These are phyloP conservation scores for Stenolophus ochropezus DNA, from an alignment of 2,888 invertebrate species.

Conservation along the genomic window DNA sequence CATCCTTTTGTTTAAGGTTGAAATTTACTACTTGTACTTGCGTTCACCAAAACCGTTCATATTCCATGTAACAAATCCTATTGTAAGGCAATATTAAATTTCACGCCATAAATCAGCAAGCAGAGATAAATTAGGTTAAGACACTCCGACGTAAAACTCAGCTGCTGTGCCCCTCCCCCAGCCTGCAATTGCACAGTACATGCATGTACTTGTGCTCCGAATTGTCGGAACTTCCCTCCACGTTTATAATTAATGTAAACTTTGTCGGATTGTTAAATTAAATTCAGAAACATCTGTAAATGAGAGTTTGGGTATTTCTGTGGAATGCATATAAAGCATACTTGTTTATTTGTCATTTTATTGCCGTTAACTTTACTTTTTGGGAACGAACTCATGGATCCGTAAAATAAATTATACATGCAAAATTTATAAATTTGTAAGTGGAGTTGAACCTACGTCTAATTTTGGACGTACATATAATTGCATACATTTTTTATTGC, in stretches of 20 bases:
- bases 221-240: conserved; percentile 27
- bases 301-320: conserved; percentile 35
- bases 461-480: background rate
- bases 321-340: conserved; percentile 11
- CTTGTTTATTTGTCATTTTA: conserved; percentile 37
- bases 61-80: background rate
- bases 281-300: conserved; percentile 53
- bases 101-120: conserved; percentile 5
- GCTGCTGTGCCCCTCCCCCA: background rate
- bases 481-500: background rate
- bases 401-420: background rate
- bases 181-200: conserved; percentile 15
- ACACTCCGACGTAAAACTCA: conserved; percentile 22
- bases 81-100: conserved; percentile 10
- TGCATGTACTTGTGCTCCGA: conserved; percentile 22
- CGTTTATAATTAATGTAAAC: conserved; percentile 52
- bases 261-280: conserved; percentile 53
- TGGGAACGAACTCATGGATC: background rate
- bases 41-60: background rate
- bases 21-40: background rate
- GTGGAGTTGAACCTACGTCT: background rate
- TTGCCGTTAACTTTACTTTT: conserved; percentile 15
- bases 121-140: conserved; percentile 36
- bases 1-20: background rate
- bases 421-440: background rate